Base-by-base conservation (phyloP, 2,888 invertebrate genomes). In the Morpho helenor region DNA sequence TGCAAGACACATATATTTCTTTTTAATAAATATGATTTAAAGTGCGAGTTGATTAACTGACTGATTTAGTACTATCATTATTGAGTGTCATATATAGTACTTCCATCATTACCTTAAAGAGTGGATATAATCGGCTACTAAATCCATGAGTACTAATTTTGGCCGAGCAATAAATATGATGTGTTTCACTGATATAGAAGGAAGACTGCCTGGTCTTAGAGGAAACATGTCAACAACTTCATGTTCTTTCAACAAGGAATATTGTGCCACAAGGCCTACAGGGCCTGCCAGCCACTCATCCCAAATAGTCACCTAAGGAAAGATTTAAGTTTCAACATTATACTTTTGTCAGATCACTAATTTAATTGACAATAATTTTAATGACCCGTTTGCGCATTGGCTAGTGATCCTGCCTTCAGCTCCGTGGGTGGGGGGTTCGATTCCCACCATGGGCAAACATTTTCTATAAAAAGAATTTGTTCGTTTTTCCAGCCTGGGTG, bases 141-240 rank as follows among this genome's bases (percentile, higher is more conserved):
- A 87, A 68, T 98, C 96, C 96, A 99, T 98, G 1, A 97, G 89
- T 50, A 92, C 86, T 7, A 97, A 85, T 66, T 95, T 94, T 0
- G 98, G 96, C 59, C 98, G 91, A 2, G 96, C 93, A 60, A 99
- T 96, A 76, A 98, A 99, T 66, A 99, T 95, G 10, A 98, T 93
- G 78, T 97, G 96, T 67, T 94, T 94, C 0, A 95, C 95, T 64
- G 95, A 94, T 42, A 93, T 92, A 43, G 93, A 92, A 0, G 95
- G 94, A 7, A 96, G 83, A 56, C 93, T 92, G 7, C 94, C 95
- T 0, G 93, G 90, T 44, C 93, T 91, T 10, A 98, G 83, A 0
- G 95, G 95, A 71, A 95, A 94, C 95, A 97, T 96, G 76, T 96
- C 95, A 2, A 93, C 94, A 3, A 97, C 97, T 71, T 95, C 96